Conservation (phyloP, 2,113 vertebrate species). For the Albula glossodonta region DNA sequence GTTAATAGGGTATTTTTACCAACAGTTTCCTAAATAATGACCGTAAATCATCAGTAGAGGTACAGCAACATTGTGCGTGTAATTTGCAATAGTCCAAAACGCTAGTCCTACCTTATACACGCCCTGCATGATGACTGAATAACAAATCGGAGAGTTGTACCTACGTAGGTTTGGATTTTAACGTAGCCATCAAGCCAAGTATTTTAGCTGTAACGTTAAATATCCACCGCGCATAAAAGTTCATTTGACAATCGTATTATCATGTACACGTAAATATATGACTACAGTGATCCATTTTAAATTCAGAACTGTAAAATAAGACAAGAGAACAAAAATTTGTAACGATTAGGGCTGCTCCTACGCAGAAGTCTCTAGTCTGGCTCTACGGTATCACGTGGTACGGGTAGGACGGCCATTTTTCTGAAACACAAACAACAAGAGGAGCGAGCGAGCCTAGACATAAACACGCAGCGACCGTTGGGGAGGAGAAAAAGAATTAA, state of each 20-base stretch:
- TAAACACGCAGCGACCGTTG: constrained; percentile 72
- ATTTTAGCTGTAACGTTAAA: not conserved
- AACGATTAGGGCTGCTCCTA: not conserved
- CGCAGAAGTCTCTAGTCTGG: not conserved
- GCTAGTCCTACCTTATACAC: not conserved
- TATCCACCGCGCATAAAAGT: not conserved
- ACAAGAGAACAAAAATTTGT: not conserved
- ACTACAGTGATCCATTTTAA: not conserved
- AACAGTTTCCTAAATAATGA: not conserved
- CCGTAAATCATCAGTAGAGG: too few species aligned
- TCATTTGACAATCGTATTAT: not conserved
- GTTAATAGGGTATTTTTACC: not conserved
- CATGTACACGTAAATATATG: not conserved
- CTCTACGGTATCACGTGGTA: constrained; percentile 72
- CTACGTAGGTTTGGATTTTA: not conserved
- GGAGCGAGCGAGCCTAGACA: constrained; percentile 69
- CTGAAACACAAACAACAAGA: constrained; percentile 88
- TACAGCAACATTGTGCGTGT: not conserved
- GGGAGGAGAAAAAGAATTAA: constrained; percentile 61
- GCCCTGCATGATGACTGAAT: not conserved
- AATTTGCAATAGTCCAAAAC: not conserved
- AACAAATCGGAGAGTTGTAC: not conserved
- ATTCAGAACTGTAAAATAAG: not conserved
- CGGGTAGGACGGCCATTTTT: constrained; percentile 84
- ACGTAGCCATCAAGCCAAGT: not conserved